Base-by-base conservation (phyloP, 2,888 invertebrate genomes). In the Zootermopsis nevadensis region DNA sequence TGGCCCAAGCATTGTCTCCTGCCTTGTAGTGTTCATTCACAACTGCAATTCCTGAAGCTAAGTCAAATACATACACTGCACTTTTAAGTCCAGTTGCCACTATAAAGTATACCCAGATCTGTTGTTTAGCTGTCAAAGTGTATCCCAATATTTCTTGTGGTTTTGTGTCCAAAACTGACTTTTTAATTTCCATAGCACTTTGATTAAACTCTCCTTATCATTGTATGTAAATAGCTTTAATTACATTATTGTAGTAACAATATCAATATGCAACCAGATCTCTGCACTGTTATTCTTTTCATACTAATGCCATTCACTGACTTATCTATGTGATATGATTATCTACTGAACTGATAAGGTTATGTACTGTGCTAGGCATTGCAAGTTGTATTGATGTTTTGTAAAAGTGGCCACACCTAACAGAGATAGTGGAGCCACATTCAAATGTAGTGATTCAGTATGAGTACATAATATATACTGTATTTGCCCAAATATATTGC, bases 31-130 rank as follows among this genome's bases (percentile, higher is more conserved):
- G 94, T 87, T 94, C 93, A 85, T 91, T 90, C 80, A 93, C 91
- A 2, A 95, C 91, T 0, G 93, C 93, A 48, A 94, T 88, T 87
- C 96, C 96, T 69, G 92, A 92, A 30, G 94, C 92, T 66, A 94
- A 93, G 81, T 95, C 91, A 6, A 93, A 89, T 55, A 95, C 90
- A 86, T 94, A 96, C 42, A 95, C 88, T 1, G 93, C 85, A 72
- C 94, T 91, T 22, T 93, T 93, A 55, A 92, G 86, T n/a, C 92
- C 85, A 6, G 91, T 89, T 77, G 94, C 93, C 55, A 93, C 87
- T 74, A 94, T 88, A 86, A 91, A 91, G 84, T 91, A 89, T n/a
- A 91, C 86, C 86, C 90, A 89, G 83, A 91, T 90, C 86, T 92
- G 90, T 86, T 91, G 91, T 27, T 88, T 89, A 24, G 85, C 80